These are phyloP conservation scores for Xestia xanthographa DNA, from an alignment of 2,888 invertebrate genomes.

Conservation along the genomic window DNA sequence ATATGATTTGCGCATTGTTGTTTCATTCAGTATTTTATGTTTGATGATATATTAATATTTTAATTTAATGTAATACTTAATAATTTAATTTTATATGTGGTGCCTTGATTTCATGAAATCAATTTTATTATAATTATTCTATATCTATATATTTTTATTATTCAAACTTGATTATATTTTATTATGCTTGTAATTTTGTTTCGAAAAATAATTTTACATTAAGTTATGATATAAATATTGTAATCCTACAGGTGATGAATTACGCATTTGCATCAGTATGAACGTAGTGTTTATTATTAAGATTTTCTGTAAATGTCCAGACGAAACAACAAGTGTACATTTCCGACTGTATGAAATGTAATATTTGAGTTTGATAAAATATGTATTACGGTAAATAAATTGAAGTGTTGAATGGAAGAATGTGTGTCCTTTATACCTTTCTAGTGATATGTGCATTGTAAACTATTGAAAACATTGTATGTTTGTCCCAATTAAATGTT, in stretches of 20 bases:
- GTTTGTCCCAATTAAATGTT: conserved; percentile 90
- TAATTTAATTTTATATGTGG: conserved; percentile 83
- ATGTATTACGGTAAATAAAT: conserved; percentile 65
- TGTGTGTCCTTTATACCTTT: conserved; percentile 89
- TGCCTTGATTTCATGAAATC: conserved; percentile 85
- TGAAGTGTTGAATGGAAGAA: conserved; percentile 78
- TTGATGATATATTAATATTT: conserved; percentile 82
- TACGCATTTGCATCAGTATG: conserved; percentile 73
- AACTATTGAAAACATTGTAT: conserved; percentile 90
- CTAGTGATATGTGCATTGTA: conserved; percentile 87
- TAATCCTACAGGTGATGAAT: conserved; percentile 63
- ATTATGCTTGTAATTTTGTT: conserved; percentile 69
- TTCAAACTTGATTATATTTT: conserved; percentile 59
- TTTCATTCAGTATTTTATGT: conserved; percentile 86
- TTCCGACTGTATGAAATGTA: conserved; percentile 68
- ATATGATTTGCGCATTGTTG: conserved; percentile 74
- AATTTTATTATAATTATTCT: conserved; percentile 74
- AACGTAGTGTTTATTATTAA: conserved; percentile 61
- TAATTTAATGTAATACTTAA: conserved; percentile 79
- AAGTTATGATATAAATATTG: conserved; percentile 58
- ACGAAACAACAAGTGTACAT: conserved; percentile 66
- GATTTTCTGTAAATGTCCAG: conserved; percentile 69
- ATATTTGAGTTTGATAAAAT: conserved; percentile 65
- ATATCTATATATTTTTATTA: conserved; percentile 66
- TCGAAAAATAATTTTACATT: conserved; percentile 57